Base-by-base conservation (phyloP, 2,113 vertebrate genomes). In the Tupaia chinensis region DNA sequence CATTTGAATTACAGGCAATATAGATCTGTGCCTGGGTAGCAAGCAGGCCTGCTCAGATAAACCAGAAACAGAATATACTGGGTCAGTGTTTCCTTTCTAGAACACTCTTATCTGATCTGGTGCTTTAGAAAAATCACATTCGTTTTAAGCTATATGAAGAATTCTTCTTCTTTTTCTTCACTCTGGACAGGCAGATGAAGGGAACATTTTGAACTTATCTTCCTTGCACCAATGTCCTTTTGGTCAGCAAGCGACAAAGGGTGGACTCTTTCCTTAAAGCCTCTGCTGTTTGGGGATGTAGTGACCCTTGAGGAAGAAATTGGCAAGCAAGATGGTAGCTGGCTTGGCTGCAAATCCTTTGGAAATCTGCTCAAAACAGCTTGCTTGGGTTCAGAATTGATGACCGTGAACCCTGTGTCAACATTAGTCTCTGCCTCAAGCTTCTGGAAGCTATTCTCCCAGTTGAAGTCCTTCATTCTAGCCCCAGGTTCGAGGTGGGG, bases 391-490 rank as follows among this genome's bases (percentile, higher is more conserved):
- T 74, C 91, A 0, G 96, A 9, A 0, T 0, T 91, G 1, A 65
- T 29, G 92, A 98, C 88, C 0, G 98, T 76, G 1, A 97, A 97
- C 22, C 99, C 99, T 0, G 99, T 99, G 98, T 99, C 99, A 1
- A 99, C 99, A 5, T 99, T 97, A 0, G 98, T 99, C 97, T 99
- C 99, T 0, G 98, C 82, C 25, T 98, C 98, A 23, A 98, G 98
- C 0, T 93, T 94, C 60, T 53, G 53, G 5, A 96, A 88, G 2
- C 87, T 69, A 20, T 89, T 93, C 16, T 96, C 89, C 17, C 6
- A 54, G 97, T 94, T 5, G 25, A 92, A 53, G 96, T 86, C 14
- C 96, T 80, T 83, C 97, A 27, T 95, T 77, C 91, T 82, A 25
- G 91, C 69, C 76, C 56, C 93, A 2, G 4, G 65, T 54, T 17